Evolutionary conservation across 2,113 vertebrate genomes (phyloP), one percentile per base, ranked within the genome.

Genomic region (Solenodon paradoxus): DNA sequence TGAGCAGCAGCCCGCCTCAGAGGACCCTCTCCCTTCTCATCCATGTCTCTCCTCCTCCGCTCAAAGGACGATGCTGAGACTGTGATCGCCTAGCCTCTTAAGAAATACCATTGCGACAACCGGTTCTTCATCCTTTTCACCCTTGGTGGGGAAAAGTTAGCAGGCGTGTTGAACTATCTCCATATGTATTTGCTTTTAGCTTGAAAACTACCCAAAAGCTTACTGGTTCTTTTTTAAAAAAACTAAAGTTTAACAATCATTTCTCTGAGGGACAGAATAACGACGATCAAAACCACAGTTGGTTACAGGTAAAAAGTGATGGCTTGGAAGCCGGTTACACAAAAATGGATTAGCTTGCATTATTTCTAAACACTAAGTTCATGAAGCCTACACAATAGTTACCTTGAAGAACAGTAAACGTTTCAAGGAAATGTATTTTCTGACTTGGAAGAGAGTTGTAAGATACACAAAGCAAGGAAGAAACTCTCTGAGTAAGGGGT

Each of bases 41-140:
- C 68, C 57, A 30, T 63, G 92, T 96, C 90, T 72, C 49, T 93
- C 90, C 96, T 74, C 40, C 26, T 96, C 90, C 55, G 97, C 97
- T 75, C 59, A 42, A 87, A 38, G 86, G 68, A 87, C 91, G 85
- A 7, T 80, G 94, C 97, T 96, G 90, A 90, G 77, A 92, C 92
- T 95, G 63, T 4, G 4, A 92, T 96, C 97, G 92, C 97, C 94
- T 82, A 12, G 30, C 93, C 93, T 95, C 79, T 71, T 75, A 68
- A 53, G 95, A 96, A 97, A 96, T 81, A 49, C 72, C 57, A 64
- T 64, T 0, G 15, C 47, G 57, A 51, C 57, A 95, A 95, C 84
- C 90, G 81, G 88, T 63, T 96, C 96, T 95, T 97, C 51, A 0
- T 19, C 40, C 79, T 53, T 86, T 88, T 92, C 95, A 96, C 95